Evolutionary conservation across 2,888 invertebrate genomes (phyloP).

Genomic region (Diploptera punctata): DNA sequence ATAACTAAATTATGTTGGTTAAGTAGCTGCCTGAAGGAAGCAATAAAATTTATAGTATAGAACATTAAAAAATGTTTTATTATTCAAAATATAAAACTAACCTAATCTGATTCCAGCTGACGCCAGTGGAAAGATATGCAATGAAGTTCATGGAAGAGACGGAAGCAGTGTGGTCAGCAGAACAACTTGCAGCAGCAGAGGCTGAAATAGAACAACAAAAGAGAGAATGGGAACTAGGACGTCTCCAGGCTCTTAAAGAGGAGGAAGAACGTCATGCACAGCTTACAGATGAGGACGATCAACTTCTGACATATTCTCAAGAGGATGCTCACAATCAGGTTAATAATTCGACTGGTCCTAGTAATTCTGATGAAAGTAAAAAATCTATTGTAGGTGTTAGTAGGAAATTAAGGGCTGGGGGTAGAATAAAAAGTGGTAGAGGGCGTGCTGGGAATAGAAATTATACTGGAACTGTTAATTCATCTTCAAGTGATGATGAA

Average conservation of each 20-base stretch:
- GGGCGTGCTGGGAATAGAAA: conserved; percentile 29
- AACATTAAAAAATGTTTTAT: too few relatives aligned
- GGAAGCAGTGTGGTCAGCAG: conserved; percentile 77
- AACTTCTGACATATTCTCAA: conserved; percentile 75
- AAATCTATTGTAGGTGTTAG: conserved; percentile 46
- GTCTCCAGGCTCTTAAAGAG: conserved; percentile 72
- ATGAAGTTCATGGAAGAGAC: conserved; percentile 91
- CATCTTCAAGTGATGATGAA: conserved; percentile 17
- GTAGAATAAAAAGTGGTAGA: conserved; percentile 45
- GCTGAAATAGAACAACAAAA: conserved; percentile 86
- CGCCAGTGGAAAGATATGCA: conserved; percentile 94
- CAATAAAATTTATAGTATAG: too few relatives aligned
- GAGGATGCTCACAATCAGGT: conserved; percentile 87
- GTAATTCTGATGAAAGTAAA: conserved; percentile 52
- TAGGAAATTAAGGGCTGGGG: conserved; percentile 50
- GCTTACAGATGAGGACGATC: conserved; percentile 64
- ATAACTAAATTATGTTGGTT: too few relatives aligned
- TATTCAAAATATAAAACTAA: too few relatives aligned
- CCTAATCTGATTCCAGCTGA: conserved; percentile 73
- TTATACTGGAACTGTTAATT: conserved; percentile 4
- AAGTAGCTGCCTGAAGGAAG: too few relatives aligned
- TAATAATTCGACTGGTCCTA: conserved; percentile 62
- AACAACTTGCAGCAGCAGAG: conserved; percentile 87
- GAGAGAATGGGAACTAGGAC: conserved; percentile 87
- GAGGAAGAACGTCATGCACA: conserved; percentile 64